Base-by-base conservation (phyloP, 2,113 vertebrate species). In the Ornithorhynchus anatinus region DNA sequence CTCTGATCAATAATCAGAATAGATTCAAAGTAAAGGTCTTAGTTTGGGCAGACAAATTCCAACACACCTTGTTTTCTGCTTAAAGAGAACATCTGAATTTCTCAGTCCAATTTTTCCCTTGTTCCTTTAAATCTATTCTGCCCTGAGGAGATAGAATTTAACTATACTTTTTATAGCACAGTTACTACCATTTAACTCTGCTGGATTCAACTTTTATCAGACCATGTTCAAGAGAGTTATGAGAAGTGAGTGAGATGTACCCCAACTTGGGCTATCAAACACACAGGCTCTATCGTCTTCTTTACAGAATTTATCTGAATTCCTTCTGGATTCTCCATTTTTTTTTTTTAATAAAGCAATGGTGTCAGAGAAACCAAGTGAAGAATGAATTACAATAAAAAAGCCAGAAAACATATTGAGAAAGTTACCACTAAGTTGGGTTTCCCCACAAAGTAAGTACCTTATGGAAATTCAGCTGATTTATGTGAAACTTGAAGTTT, bases 401-500 rank as follows among this genome's bases (percentile, higher is more conserved):
- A 43, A 77, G 15, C 7, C 50, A 69, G 48, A 65, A 54, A 73
- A 79, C 51, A 64, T 59, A 67, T 73, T 64, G n/a, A 44, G 60
- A 77, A 43, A 80, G 37, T 62, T 67, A 54, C 67, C 57, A 40
- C 32, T 39, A 76, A 76, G 52, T 40, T 38, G 63, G 64, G 35
- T 60, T 81, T 76, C 59, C 42, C 59, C 48, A 36, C 56, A 75
- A 36, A 48, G 32, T 65, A 56, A 67, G 70, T 68, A 27, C 4
- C 36, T 58, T 59, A 72, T 45, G 75, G 68, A 84, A 82, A 87
- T 58, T 76, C 48, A 47, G 50, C 62, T 80, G 84, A 77, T 58
- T 79, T 59, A 38, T 29, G 72, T 78, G 84, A 84, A 86, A 56
- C 40, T 87, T 87, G 81, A 73, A 86, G 84, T 14, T 77, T 85